Percentiles rank a stretch among this genome's conserved stretches.
Conservation (phyloP, 2,113 vertebrate species). For the Ascaphus truei region DNA sequence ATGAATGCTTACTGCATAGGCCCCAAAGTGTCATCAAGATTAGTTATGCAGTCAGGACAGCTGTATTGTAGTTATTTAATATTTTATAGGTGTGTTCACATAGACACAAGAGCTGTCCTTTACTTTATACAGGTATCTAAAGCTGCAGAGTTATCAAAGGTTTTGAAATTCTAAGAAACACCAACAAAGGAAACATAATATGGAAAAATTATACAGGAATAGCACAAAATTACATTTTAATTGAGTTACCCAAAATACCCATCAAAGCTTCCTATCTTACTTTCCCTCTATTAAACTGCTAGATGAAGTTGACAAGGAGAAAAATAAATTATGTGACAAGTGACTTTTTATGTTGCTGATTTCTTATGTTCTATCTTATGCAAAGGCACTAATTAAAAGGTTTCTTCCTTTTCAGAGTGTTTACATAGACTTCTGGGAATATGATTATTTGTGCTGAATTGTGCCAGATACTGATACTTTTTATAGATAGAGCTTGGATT, state of each 20-base stretch:
- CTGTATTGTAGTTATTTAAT: background rate
- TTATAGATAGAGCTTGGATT: background rate
- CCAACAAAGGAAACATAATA: background rate
- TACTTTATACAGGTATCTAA: background rate
- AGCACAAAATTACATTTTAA: background rate
- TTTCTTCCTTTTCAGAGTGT: background rate
- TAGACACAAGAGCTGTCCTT: background rate
- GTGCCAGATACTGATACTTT: slow-evolving; percentile 2
- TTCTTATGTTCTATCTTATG: slow-evolving; percentile 9
- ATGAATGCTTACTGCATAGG: too few species aligned
- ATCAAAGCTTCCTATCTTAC: background rate
- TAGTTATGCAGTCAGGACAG: background rate
- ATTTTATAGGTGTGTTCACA: too few species aligned
- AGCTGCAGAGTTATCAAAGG: background rate
- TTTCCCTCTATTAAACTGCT: background rate
- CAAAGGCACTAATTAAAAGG: slow-evolving; percentile 19
- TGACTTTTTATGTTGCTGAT: slow-evolving; percentile 12
- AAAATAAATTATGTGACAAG: slow-evolving; percentile 1
- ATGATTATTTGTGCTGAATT: slow-evolving; percentile 3
- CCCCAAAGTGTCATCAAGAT: background rate
- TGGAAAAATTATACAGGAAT: background rate
- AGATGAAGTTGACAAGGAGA: background rate
- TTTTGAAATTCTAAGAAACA: background rate
- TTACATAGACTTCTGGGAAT: slow-evolving; percentile 1
- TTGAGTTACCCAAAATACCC: background rate